Conservation (phyloP, 2,113 vertebrate species). For the Aspidoscelis tigris region DNA sequence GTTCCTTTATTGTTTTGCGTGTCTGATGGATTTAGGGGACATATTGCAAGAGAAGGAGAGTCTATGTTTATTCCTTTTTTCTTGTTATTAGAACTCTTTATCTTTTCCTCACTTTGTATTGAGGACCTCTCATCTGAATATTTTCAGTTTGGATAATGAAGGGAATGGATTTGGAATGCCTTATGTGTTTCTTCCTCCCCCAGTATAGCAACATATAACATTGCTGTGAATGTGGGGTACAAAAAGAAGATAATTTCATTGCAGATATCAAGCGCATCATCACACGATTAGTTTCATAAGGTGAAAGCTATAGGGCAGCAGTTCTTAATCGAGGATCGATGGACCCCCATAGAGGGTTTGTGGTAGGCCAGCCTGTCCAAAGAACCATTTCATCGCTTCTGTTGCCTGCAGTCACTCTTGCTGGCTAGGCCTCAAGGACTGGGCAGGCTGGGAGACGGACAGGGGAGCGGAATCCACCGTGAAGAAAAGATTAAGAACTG, state of each 20-base stretch:
- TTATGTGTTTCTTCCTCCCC: background rate
- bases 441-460: no score
- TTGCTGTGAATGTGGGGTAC: background rate
- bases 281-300: background rate
- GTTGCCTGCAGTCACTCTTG: no score
- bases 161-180: background rate
- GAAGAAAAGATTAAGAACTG: no score
- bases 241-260: background rate
- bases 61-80: background rate
- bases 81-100: background rate
- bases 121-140: background rate
- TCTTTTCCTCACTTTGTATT: background rate
- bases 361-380: no score
- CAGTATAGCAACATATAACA: background rate
- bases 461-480: no score
- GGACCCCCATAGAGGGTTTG: no score
- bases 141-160: no score
- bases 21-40: background rate
- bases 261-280: background rate
- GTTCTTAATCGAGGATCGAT: no score
- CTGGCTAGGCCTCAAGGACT: no score
- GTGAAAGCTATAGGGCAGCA: background rate
- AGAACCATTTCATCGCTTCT: no score
- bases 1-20: background rate
- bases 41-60: background rate